phyloP scores from a whole-genome alignment of 2,888 invertebrate genomes.

The Epirrhoe tristata region DNA sequence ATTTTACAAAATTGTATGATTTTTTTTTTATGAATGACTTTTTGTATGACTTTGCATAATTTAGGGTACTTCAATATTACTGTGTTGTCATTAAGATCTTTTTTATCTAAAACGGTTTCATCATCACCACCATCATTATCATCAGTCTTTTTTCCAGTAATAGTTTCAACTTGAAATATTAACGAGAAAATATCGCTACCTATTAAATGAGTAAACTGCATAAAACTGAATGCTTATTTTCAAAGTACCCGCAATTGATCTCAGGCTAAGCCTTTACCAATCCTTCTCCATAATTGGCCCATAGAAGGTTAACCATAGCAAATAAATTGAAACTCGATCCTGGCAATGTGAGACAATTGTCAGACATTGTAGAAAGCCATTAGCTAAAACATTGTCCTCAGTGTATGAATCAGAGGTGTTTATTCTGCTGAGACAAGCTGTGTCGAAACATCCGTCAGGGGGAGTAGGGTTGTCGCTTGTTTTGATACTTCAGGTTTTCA shows the following conservation, averaged over 20 bases:
- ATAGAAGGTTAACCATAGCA: conserved; percentile 22
- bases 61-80: no score
- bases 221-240: neutral
- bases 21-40: no score
- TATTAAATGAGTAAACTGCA: neutral
- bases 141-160: no score
- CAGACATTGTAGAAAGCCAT: conserved; percentile 63
- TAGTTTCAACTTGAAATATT: no score
- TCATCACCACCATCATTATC: no score
- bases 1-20: no score
- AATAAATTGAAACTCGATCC: conserved; percentile 45
- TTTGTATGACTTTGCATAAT: no score
- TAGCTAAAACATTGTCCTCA: conserved; percentile 60
- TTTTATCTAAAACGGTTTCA: no score
- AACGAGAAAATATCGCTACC: no score
- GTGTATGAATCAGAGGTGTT: conserved; percentile 76
- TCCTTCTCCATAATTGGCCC: conserved; percentile 26
- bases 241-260: neutral
- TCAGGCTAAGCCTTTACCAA: conserved; percentile 2
- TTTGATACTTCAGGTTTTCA: neutral
- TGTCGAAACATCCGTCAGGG: conserved; percentile 74
- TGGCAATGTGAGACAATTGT: conserved; percentile 43
- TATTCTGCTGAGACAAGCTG: conserved; percentile 63
- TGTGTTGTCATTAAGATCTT: no score
- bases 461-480: conserved; percentile 38